Evolutionary conservation across 2,113 vertebrate species (phyloP).

Genomic region (Silurus meridionalis): DNA sequence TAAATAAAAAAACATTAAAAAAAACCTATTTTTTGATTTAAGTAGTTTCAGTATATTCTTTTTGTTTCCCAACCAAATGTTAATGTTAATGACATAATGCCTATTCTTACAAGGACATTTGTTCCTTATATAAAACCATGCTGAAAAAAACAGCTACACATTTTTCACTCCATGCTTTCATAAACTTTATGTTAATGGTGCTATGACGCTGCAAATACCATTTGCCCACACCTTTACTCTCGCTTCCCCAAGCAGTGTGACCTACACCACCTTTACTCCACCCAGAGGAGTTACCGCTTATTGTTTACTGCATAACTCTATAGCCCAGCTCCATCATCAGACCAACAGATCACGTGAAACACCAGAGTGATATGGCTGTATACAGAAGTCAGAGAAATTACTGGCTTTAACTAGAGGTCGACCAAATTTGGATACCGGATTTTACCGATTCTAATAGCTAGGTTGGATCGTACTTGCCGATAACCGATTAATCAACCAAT

Average conservation of each 20-base stretch:
- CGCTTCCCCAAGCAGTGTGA: neutral
- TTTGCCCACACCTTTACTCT: neutral
- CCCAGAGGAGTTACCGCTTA: neutral
- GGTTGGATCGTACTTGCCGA: no score
- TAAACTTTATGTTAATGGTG: neutral
- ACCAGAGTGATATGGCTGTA: neutral
- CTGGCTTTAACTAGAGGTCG: neutral
- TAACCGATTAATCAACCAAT: no score
- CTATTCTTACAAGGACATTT: neutral
- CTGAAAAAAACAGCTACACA: neutral
- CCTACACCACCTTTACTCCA: neutral
- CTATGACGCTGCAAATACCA: neutral
- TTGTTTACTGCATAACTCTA: neutral
- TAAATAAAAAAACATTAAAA: neutral
- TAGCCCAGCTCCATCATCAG: neutral
- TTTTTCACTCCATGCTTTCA: neutral
- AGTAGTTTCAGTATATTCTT: neutral
- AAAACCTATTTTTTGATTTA: no score
- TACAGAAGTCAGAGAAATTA: neutral
- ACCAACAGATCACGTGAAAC: neutral
- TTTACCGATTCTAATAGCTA: no score
- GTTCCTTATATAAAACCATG: slow-evolving; percentile 31
- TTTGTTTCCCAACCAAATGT: neutral
- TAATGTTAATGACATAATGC: neutral
- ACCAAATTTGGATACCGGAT: no score